A percentile compares a stretch with the other conserved stretches of the same genome.
Conservation (phyloP, 2,113 vertebrate genomes). For the Oenanthe melanoleuca region DNA sequence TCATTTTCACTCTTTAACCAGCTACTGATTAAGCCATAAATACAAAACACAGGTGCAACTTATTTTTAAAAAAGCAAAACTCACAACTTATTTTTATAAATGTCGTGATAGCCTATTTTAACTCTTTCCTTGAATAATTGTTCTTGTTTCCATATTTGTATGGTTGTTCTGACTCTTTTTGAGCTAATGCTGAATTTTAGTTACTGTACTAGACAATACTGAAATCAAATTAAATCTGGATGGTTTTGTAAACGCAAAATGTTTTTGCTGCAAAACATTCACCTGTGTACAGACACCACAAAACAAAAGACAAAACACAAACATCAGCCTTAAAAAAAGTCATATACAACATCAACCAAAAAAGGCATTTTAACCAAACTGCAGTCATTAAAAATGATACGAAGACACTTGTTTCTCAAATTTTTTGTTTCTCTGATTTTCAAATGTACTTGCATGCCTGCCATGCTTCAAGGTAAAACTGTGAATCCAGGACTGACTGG, state of each 20-base stretch:
- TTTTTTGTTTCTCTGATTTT: conserved; percentile 34
- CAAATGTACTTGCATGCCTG: conserved; percentile 25
- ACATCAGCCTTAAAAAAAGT: background rate
- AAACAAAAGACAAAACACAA: conserved; percentile 12
- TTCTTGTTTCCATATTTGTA: background rate
- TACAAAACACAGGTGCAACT: background rate
- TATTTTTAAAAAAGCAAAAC: background rate
- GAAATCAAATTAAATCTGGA: background rate
- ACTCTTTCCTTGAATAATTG: background rate
- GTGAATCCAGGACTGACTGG: conserved; percentile 53
- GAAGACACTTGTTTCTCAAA: background rate
- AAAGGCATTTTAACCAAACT: background rate
- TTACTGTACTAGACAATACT: background rate
- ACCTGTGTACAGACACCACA: background rate
- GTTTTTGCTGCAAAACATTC: background rate
- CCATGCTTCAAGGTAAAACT: conserved; percentile 39
- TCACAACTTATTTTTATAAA: background rate
- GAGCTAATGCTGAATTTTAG: background rate
- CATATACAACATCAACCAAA: background rate
- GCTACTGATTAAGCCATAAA: background rate
- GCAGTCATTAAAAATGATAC: background rate
- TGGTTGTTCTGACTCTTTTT: background rate
- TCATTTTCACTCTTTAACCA: background rate
- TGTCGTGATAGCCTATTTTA: background rate
- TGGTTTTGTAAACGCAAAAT: background rate